These are phyloP conservation scores for Ptychodera flava DNA, from an alignment of 35 echinoderm and acorn worm species.

Conservation along the genomic window DNA sequence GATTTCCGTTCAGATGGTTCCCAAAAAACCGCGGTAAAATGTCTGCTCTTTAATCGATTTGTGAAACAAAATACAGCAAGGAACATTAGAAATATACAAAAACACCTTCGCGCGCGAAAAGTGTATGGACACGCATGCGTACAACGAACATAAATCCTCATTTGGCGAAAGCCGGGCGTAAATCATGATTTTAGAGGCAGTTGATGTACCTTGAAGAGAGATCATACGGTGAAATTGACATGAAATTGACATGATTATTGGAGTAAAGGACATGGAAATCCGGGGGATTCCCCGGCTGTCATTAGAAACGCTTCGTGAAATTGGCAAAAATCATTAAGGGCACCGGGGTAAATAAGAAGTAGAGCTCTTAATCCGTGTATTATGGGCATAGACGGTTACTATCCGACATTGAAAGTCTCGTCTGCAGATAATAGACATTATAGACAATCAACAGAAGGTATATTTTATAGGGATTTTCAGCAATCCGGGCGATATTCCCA, in stretches of 20 bases:
- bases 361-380: background rate
- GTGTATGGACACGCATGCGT: too few relatives aligned
- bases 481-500: background rate
- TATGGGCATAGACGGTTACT: background rate
- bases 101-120: too few relatives aligned
- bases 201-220: background rate
- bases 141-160: too few relatives aligned
- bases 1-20: too few relatives aligned
- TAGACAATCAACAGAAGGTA: background rate
- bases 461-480: background rate
- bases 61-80: too few relatives aligned
- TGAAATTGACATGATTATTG: background rate
- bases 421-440: background rate
- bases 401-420: background rate
- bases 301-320: background rate
- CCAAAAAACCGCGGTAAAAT: too few relatives aligned
- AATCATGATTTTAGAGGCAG: background rate
- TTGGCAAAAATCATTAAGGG: background rate
- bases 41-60: too few relatives aligned
- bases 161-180: too few relatives aligned
- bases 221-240: background rate
- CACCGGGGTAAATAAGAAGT: background rate
- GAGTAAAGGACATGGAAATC: background rate
- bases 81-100: too few relatives aligned
- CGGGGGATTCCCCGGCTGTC: background rate